Evolutionary conservation across 2,113 vertebrate species (phyloP), one percentile per base, ranked within the genome.

Genomic region (Actenoides lindsayi): DNA sequence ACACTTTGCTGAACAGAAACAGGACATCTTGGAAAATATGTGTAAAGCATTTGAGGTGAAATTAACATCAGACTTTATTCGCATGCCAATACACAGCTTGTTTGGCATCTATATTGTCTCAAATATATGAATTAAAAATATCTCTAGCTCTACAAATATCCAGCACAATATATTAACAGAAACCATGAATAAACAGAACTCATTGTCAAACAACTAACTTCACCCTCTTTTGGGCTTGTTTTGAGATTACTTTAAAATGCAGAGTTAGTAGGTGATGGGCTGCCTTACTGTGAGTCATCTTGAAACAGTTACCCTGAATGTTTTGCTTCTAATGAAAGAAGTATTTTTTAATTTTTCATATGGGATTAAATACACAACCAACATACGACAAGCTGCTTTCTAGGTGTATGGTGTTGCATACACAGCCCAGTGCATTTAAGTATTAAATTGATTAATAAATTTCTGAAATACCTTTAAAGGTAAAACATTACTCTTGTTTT

Each of bases 31-130:
- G 48, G 60, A 87, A 93, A 91, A 92, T 57, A 77, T 5, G 6
- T 0, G 0, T 46, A 79, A 51, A 87, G 27, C 15, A 59, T 87
- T 89, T 79, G 87, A 95, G 53, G 70, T 74, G 31, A 89, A 92
- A 90, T 91, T 89, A 91, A 62, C 46, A 80, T 87, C 46, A 56
- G 41, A 33, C 31, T 87, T 82, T 48, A 91, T 87, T 91, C 91
- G 57, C 59, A 76, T 76, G 28, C 53, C 62, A 87, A 73, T 87
- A 78, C 17, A 31, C 60, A 73, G 35, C 17, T 91, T 77, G 50
- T n/a, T 44, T 51, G 53, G 27, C 4, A 1, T 35, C 46, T 74
- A 35, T 24, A 57, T 63, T 83, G 75, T 57, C 67, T 88, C 50
- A 94, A 79, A 80, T 73, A 84, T 79, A 82, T 48, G 6, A 87